Conservation (phyloP, 2,113 vertebrate genomes). For the Chloroceryle aenea region DNA sequence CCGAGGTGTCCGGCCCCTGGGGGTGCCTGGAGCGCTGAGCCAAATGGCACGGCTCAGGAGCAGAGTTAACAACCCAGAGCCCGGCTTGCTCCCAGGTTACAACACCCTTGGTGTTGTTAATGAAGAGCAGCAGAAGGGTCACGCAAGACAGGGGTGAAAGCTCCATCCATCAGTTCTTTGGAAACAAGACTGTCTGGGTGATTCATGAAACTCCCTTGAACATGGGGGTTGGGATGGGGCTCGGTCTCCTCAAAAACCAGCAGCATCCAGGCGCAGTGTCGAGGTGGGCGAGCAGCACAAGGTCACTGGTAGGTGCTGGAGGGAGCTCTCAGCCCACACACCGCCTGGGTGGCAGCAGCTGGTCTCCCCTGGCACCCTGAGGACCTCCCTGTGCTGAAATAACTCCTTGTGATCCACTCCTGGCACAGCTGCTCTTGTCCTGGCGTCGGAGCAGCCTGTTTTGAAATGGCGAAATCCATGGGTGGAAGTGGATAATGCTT, state of each 20-base stretch:
- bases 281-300: accelerated
- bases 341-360: not conserved
- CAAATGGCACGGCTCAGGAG: not conserved
- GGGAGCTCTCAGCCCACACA: not conserved
- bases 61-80: not conserved
- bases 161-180: not conserved
- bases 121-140: not conserved
- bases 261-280: not conserved
- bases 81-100: not conserved
- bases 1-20: accelerated
- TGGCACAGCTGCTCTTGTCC: not conserved
- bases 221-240: not conserved
- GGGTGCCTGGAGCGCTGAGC: not conserved
- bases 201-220: not conserved
- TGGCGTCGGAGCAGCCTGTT: not conserved
- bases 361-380: not conserved
- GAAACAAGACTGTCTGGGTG: not conserved
- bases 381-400: not conserved
- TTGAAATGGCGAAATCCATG: not conserved
- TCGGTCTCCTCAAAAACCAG: accelerated
- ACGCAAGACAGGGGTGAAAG: not conserved
- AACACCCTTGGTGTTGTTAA: not conserved
- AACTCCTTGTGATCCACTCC: not conserved
- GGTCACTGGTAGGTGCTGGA: not conserved
- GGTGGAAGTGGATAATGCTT: not conserved